Base-by-base conservation (phyloP, 2,113 vertebrate species). In the Entomyzon cyanotis region DNA sequence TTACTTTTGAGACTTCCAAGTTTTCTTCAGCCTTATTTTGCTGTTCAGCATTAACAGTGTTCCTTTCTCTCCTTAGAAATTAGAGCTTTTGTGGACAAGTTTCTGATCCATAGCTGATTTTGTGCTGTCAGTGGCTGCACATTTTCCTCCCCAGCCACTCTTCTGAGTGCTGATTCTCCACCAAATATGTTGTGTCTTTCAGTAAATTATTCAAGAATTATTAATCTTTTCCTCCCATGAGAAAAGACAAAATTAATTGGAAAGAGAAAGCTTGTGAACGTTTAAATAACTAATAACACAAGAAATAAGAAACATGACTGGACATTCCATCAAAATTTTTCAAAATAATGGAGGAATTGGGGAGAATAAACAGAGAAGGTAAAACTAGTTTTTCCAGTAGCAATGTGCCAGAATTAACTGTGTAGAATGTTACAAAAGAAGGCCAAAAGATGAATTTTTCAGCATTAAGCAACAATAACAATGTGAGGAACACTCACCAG, bases 401-500 rank as follows among this genome's bases (percentile, higher is more conserved):
- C 11, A 0, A 25, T n/a, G 22, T n/a, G 84, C n/a, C 16, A 52
- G 80, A 82, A 75, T 18, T 31, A 65, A 25, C 5, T 11, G 31
- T 58, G 62, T 46, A 37, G 46, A 49, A 27, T 0, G 5, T 58
- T 71, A 8, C 33, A 86, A 31, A 37, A 76, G 20, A 20, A 9
- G 16, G 27, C 37, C 53, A 22, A 0, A 17, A 17, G 49, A 19
- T 23, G 5, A 35, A 21, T 41, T 47, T 67, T 12, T 35, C 12
- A 89, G 53, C 63, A 68, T 9, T 12, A 23, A 85, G 46, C 31
- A 64, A 0, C 22, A 46, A 0, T 0, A 27, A 2, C 25, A n/a
- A 5, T 6, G 49, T 22, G 42, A 85, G 63, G 90, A 96, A 60
- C 81, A 97, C 98, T 97, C 97, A 99, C 99, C 98, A 99, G 97